Percentiles rank a stretch among this genome's conserved stretches.
Evolutionary conservation across 2,888 invertebrate species (phyloP).

Genomic region (Nemotelus pantherinus): DNA sequence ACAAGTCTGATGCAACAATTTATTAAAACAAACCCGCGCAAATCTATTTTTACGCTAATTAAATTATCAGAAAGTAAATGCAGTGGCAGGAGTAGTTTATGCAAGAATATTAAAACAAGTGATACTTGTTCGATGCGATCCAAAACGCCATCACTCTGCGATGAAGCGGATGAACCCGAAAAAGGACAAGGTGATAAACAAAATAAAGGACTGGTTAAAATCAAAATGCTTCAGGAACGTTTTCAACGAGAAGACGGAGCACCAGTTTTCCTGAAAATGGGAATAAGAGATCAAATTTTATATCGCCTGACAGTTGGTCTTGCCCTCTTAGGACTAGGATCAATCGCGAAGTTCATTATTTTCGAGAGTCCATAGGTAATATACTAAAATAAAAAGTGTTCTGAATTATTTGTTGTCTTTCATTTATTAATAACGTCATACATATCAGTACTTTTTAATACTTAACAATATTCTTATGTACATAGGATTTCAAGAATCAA

Average conservation of each 20-base stretch:
- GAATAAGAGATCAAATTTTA: slow-evolving; percentile 33
- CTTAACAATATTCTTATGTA: not conserved
- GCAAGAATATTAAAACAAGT: too few species aligned
- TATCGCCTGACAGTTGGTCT: slow-evolving; percentile 23
- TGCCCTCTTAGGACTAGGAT: slow-evolving; percentile 13
- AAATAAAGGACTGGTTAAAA: not conserved
- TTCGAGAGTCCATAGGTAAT: not conserved
- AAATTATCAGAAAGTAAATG: too few species aligned
- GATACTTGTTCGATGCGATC: too few species aligned
- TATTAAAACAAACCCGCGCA: too few species aligned
- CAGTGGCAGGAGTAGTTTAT: too few species aligned
- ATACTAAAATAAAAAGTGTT: not conserved
- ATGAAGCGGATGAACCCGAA: too few species aligned
- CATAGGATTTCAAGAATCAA: too few species aligned
- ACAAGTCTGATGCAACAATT: too few species aligned
- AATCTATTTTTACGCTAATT: too few species aligned
- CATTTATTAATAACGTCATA: slow-evolving; percentile 3
- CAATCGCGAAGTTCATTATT: slow-evolving; percentile 9
- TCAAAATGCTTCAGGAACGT: slow-evolving; percentile 23
- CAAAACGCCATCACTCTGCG: too few species aligned
- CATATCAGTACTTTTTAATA: not conserved
- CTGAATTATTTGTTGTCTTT: not conserved
- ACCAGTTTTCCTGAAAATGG: slow-evolving; percentile 39
- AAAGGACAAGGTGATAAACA: too few species aligned
- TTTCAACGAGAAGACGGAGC: slow-evolving; percentile 35